phyloP scores from a whole-genome alignment of 2,113 vertebrate genomes.

The Aptenodytes forsteri region DNA sequence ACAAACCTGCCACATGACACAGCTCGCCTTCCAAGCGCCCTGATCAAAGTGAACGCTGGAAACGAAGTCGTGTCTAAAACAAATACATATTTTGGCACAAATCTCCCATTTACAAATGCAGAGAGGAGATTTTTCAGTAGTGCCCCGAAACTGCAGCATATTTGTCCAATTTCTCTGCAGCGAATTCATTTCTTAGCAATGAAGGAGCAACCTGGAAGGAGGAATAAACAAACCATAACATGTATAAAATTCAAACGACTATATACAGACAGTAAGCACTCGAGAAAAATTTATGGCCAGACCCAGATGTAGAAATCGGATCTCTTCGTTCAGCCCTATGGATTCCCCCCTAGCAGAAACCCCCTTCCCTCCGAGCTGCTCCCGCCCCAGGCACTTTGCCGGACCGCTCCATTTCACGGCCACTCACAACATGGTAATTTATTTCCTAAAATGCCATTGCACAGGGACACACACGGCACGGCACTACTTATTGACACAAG shows the following conservation, averaged over 20 bases:
- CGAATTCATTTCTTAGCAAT: not conserved
- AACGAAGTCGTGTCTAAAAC: not conserved
- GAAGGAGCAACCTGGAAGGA: not conserved
- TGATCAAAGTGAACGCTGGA: not conserved
- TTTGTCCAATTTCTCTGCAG: not conserved
- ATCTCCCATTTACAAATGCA: not conserved
- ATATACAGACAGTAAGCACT: not conserved
- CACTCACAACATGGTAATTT: not conserved
- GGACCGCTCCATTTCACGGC: not conserved
- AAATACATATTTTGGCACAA: not conserved
- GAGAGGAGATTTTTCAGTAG: not conserved
- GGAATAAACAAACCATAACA: not conserved
- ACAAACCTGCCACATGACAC: not conserved
- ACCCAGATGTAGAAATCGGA: not conserved
- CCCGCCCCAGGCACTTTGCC: not conserved
- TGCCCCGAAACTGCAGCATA: not conserved
- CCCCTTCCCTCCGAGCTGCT: not conserved
- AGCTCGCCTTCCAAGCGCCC: not conserved
- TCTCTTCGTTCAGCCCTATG: not conserved
- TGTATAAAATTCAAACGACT: accelerated
- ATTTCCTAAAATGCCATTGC: not conserved
- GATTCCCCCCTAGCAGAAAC: too few species aligned
- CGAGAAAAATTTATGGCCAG: not conserved
- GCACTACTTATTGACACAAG: not conserved
- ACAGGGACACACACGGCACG: accelerated